Evolutionary conservation across 2,113 vertebrate genomes (phyloP), one percentile per base, ranked within the genome.

Genomic region (Planiliza haematocheilus): DNA sequence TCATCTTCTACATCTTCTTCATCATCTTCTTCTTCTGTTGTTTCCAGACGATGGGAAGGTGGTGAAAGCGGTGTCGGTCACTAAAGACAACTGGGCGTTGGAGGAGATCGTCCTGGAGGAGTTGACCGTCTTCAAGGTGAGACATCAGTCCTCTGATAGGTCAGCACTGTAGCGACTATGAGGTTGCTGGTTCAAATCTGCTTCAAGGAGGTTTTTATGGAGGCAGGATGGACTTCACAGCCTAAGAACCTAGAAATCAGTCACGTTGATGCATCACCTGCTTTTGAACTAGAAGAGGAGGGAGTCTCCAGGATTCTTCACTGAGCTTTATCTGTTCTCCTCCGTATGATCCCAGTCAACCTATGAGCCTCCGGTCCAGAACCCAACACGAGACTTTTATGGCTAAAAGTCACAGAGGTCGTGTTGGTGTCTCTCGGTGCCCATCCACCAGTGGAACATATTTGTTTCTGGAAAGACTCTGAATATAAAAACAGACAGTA

Each of bases 31-130:
- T 10, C n/a, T n/a, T n/a, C 36, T 59, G 36, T 16, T 61, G 0
- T 62, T 45, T 62, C 36, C 74, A 96, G 95, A 95, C 48, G 92
- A 95, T 2, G 95, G 95, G 36, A 93, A 90, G 84, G 82, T 96
- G 45, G 81, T 96, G 83, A 96, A 96, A 76, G 93, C 91, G 7
- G 93, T 94, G 34, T 93, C 95, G 4, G 85, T 94, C 0, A 10
- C 79, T 0, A 92, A 88, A 59, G 65, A 50, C 77, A 90, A 88
- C 84, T 79, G 8, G 10, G 73, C 86, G 53, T 81, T 66, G 0
- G 95, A 96, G 81, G 94, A 94, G 83, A 76, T 96, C 67, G 73
- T 93, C 10, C 85, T 96, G 61, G 95, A 96, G 89, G 95, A 95
- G 83, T 86, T 96, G 59, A 78, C 51, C 0, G 70, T 96, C 57